phyloP scores from a whole-genome alignment of 2,797 vertebrate species.

The Lagorchestes hirsutus region DNA sequence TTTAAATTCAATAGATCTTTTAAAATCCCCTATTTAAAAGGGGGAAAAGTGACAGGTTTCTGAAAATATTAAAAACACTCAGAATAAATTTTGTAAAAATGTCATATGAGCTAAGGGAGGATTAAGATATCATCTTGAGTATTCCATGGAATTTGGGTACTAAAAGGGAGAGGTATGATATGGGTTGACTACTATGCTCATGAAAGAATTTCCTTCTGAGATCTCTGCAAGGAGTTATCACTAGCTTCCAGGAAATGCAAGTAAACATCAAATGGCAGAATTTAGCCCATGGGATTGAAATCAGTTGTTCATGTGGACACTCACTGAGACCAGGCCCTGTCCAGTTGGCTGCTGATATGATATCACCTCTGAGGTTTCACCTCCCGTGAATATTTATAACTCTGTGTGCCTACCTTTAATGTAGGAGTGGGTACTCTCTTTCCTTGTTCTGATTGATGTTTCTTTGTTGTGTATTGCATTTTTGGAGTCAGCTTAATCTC shows the following conservation, averaged over 20 bases:
- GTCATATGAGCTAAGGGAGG: not conserved
- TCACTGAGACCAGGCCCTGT: not conserved
- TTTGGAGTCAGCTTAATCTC: not conserved
- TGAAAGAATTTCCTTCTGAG: not conserved
- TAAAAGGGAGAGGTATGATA: not conserved
- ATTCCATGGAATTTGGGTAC: not conserved
- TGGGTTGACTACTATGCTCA: not conserved
- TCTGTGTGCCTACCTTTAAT: not conserved
- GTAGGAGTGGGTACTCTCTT: accelerated
- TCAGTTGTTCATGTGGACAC: not conserved
- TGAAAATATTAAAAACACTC: not conserved
- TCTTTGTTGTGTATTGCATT: not conserved
- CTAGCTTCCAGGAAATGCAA: constrained; percentile 1
- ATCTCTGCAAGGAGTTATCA: not conserved
- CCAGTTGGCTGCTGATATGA: not conserved
- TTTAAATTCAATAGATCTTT: not conserved
- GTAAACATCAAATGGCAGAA: not conserved
- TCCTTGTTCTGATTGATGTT: not conserved
- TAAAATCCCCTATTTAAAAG: not conserved
- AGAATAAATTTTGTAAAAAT: constrained; percentile 24
- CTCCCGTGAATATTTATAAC: accelerated
- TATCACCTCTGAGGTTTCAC: accelerated
- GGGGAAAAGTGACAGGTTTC: not conserved
- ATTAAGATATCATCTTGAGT: constrained; percentile 2
- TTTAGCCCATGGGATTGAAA: not conserved